These are phyloP conservation scores for Halichoerus grypus DNA, from an alignment of 2,113 vertebrate genomes.

Conservation along the genomic window DNA sequence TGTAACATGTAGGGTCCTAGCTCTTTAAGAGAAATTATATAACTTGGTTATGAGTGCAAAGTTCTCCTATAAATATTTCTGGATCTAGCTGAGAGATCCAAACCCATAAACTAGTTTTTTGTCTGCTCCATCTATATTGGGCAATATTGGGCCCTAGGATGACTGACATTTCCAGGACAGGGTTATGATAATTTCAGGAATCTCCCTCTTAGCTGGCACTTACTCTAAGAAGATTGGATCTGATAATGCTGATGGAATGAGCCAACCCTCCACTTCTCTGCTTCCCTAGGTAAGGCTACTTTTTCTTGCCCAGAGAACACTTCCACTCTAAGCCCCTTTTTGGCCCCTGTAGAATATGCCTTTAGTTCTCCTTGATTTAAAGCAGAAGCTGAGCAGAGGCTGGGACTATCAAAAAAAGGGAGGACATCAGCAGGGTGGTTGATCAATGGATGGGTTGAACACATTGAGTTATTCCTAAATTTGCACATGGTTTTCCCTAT, in stretches of 20 bases:
- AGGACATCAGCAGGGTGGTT: not conserved
- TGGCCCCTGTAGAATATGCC: not conserved
- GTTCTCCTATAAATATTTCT: not conserved
- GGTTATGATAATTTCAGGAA: not conserved
- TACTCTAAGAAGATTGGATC: not conserved
- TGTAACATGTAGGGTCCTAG: not conserved
- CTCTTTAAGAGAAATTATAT: slow-evolving; percentile 30
- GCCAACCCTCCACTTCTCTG: not conserved
- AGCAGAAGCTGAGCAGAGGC: not conserved
- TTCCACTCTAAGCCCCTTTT: not conserved
- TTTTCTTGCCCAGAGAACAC: not conserved
- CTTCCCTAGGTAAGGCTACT: not conserved
- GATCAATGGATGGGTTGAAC: not conserved
- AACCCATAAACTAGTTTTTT: not conserved
- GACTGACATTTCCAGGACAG: not conserved
- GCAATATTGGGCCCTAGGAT: not conserved
- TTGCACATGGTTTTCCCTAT: not conserved
- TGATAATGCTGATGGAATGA: not conserved
- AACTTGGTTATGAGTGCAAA: not conserved
- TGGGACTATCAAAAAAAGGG: not conserved
- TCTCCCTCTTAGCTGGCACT: not conserved
- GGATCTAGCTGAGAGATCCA: not conserved
- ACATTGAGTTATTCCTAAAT: not conserved
- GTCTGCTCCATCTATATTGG: not conserved
- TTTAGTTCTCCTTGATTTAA: not conserved